Evolutionary conservation across 2,888 invertebrate species (phyloP).

Genomic region (Eristalis intricaria): DNA sequence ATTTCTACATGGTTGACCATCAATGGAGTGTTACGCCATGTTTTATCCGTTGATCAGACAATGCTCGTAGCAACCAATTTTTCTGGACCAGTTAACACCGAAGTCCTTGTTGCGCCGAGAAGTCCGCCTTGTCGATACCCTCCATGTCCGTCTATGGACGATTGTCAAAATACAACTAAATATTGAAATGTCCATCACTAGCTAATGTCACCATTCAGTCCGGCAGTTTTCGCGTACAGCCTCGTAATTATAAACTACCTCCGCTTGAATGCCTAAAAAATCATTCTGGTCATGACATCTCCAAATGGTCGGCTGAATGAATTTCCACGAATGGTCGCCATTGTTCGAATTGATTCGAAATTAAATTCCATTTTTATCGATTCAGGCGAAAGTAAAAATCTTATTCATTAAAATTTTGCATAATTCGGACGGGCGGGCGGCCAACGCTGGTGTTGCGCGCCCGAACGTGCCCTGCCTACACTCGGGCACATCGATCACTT

Average conservation of each 20-base stretch:
- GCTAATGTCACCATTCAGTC: too few species aligned
- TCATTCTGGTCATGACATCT: neutral
- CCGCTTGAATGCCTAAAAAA: neutral
- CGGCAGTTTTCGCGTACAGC: too few species aligned
- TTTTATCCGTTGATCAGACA: too few species aligned
- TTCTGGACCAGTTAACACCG: too few species aligned
- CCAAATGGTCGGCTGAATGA: neutral
- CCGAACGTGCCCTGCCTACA: conserved; percentile 9
- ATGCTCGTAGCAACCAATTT: too few species aligned
- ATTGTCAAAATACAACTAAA: too few species aligned
- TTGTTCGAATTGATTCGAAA: neutral
- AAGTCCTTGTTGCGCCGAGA: too few species aligned
- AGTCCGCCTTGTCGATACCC: too few species aligned
- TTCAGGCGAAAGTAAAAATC: neutral
- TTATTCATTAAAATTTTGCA: neutral
- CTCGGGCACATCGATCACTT: neutral
- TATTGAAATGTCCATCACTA: too few species aligned
- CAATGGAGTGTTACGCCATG: too few species aligned
- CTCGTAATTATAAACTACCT: neutral
- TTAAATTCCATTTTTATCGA: neutral
- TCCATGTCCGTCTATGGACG: too few species aligned
- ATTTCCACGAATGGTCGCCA: neutral
- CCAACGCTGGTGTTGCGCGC: neutral
- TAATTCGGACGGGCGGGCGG: neutral
- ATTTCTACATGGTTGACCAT: too few species aligned